phyloP scores from a whole-genome alignment of 2,797 vertebrate species.

The Tapirus indicus region DNA sequence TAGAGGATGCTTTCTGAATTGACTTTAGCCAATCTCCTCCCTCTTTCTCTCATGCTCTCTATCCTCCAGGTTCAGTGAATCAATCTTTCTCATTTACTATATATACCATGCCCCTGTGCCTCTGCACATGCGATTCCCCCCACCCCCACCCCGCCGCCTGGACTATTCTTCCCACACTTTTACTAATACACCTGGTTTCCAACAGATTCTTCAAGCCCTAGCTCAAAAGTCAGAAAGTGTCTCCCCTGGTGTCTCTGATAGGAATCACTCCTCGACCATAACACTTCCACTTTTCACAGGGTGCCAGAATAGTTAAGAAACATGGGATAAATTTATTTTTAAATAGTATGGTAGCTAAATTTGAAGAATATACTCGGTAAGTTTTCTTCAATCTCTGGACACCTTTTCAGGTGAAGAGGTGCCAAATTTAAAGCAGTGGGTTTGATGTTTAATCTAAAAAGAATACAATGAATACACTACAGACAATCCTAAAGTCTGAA shows the following conservation, averaged over 20 bases:
- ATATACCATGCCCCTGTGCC: background rate
- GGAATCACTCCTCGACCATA: background rate
- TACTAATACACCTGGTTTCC: background rate
- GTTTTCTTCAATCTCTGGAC: background rate
- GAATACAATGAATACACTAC: background rate
- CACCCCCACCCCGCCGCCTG: too few relatives aligned
- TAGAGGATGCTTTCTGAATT: background rate
- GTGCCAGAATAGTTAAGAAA: background rate
- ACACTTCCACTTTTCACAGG: background rate
- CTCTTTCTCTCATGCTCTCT: background rate
- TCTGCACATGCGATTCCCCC: background rate
- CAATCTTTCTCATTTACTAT: background rate
- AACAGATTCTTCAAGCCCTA: background rate
- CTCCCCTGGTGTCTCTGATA: background rate
- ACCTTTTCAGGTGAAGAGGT: background rate
- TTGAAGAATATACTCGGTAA: background rate
- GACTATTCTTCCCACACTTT: background rate
- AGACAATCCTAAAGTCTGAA: background rate
- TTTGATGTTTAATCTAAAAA: background rate
- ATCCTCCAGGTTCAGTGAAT: background rate
- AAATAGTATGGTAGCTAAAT: background rate
- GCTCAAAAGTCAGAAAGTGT: background rate
- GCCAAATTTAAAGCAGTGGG: background rate
- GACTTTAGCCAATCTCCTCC: background rate
- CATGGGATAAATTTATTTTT: background rate